phyloP scores from a whole-genome alignment of 2,888 invertebrate genomes.

The Xylocampa areola region DNA sequence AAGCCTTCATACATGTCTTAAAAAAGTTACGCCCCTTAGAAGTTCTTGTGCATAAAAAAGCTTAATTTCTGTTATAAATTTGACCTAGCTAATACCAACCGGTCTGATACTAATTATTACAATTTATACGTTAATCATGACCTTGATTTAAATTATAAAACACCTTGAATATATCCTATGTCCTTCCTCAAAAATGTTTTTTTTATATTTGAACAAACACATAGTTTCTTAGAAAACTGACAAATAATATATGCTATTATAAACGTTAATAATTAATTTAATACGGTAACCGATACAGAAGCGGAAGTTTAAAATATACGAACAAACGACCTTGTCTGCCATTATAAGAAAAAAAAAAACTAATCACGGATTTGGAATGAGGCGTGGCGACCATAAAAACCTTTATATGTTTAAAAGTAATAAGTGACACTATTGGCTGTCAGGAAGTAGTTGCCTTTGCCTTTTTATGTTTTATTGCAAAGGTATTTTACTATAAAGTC shows the following conservation, averaged over 20 bases:
- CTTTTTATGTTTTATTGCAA: constrained; percentile 29
- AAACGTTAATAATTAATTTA: constrained; percentile 55
- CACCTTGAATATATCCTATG: constrained; percentile 25
- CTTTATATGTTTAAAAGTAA: constrained; percentile 45
- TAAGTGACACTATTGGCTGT: constrained; percentile 37
- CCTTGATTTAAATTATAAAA: constrained; percentile 19
- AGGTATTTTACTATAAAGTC: constrained; percentile 27
- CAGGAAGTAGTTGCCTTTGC: constrained; percentile 45
- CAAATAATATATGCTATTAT: constrained; percentile 33
- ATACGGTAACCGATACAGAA: constrained; percentile 36
- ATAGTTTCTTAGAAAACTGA: constrained; percentile 6
- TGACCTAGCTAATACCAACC: not conserved
- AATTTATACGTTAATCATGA: not conserved
- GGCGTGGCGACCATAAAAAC: constrained; percentile 52
- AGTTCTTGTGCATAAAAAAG: not conserved
- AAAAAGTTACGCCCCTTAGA: not conserved
- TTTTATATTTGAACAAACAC: not conserved
- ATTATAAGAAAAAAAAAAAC: constrained; percentile 42
- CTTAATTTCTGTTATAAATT: not conserved
- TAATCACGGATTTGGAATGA: constrained; percentile 36
- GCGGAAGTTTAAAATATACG: constrained; percentile 52
- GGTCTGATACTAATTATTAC: not conserved
- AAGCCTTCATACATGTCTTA: not conserved
- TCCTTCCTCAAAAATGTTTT: constrained; percentile 8
- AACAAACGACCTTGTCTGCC: constrained; percentile 42